These are phyloP conservation scores for Archips crataeganus DNA, from an alignment of 2,888 invertebrate genomes.

Conservation along the genomic window DNA sequence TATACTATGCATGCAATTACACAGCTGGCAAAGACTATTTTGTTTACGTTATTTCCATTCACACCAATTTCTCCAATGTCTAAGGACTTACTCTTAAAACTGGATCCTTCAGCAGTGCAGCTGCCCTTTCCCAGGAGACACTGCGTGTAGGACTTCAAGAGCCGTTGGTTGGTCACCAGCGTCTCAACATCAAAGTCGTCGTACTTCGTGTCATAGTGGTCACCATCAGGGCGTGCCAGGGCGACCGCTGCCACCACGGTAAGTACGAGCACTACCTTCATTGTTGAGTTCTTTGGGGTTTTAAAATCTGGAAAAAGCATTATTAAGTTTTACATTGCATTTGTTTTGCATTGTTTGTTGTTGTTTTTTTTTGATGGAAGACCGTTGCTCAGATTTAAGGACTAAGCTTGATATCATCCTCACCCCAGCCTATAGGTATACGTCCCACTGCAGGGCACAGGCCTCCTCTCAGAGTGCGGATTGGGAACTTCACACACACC, in stretches of 20 bases:
- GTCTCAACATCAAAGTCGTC: constrained; percentile 58
- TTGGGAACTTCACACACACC: too few relatives aligned
- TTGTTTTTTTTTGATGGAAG: too few relatives aligned
- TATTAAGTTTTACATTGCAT: background rate
- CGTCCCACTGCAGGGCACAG: too few relatives aligned
- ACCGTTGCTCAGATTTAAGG: too few relatives aligned
- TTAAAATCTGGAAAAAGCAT: constrained; percentile 9
- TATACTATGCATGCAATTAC: too few relatives aligned
- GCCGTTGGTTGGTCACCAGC: constrained; percentile 50
- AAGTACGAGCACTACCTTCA: constrained; percentile 57
- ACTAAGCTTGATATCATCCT: too few relatives aligned
- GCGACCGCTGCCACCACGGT: constrained; percentile 50
- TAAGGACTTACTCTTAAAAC: constrained; percentile 58
- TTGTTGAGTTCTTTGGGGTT: constrained; percentile 34
- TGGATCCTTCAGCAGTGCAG: constrained; percentile 62
- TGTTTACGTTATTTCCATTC: too few relatives aligned
- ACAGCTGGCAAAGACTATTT: too few relatives aligned
- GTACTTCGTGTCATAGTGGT: constrained; percentile 54
- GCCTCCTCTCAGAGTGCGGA: too few relatives aligned
- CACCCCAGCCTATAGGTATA: too few relatives aligned
- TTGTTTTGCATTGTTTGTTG: too few relatives aligned
- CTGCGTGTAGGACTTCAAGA: constrained; percentile 51
- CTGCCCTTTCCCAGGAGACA: constrained; percentile 59
- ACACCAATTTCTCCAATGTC: too few relatives aligned
- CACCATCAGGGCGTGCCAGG: constrained; percentile 51